Conservation (phyloP, 2,113 vertebrate species). For the Orycteropus afer region DNA sequence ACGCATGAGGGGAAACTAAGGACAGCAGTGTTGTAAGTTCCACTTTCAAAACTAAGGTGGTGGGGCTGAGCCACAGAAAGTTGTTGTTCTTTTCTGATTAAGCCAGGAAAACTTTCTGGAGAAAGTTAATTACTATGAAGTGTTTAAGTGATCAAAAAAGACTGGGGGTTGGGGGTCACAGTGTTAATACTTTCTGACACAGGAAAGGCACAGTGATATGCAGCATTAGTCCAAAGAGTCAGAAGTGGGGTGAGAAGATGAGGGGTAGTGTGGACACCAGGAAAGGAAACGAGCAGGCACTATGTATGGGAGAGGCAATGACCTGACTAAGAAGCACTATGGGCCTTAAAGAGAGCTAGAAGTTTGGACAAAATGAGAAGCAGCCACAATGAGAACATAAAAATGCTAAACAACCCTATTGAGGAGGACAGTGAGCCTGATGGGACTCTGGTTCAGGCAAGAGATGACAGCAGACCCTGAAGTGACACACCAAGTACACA, state of each 20-base stretch:
- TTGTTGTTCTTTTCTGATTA: constrained; percentile 8
- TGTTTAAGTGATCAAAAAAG: not conserved
- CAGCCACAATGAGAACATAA: not conserved
- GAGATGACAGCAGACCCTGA: not conserved
- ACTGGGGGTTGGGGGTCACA: not conserved
- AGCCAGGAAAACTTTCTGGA: not conserved
- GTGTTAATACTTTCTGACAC: not conserved
- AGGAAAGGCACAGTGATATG: not conserved
- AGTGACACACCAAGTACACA: not conserved
- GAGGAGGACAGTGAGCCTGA: not conserved
- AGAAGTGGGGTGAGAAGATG: not conserved
- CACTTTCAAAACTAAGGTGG: not conserved
- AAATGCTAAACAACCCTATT: not conserved
- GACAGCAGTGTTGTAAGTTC: not conserved
- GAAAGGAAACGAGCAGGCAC: not conserved
- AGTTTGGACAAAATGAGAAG: not conserved
- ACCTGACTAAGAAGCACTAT: not conserved
- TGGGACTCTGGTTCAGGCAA: not conserved
- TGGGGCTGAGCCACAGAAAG: not conserved
- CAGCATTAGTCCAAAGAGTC: not conserved
- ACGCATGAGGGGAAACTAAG: not conserved
- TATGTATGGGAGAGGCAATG: not conserved
- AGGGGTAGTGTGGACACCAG: not conserved
- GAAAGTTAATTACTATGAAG: not conserved
- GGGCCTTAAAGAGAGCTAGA: not conserved